Base-by-base conservation (phyloP, 1,140 invertebrate genomes). In the Ips nitidus region DNA sequence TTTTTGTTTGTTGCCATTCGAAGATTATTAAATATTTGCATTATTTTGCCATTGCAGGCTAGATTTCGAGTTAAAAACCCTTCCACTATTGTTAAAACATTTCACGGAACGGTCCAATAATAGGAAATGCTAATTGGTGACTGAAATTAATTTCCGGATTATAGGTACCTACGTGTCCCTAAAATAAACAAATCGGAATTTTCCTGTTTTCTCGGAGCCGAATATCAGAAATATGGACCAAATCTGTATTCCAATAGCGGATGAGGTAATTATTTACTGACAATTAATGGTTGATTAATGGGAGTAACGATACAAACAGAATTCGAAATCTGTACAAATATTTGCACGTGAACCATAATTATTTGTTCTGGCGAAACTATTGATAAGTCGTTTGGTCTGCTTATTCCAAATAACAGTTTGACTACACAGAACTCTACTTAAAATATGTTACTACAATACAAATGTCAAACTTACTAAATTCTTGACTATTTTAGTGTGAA, bases 1-100 rank as follows among this genome's bases (percentile, higher is more conserved):
- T 68, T 45, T 60, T 60, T 56, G 66, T 50, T 52, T 41, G 50
- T 47, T 47, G 42, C 7, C 56, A 45, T 60, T 43, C 55, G 39
- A 68, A 60, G 45, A 39, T 68, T 52, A 66, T 66, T 70, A 72
- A 72, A 72, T 72, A 72, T 72, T 73, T 73, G 67, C 22, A 22
- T 22, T 22, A 22, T 22, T 22, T 22, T 22, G 22, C 22, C 22
- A 22, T 22, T 22, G 22, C 22, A 22, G 22, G 22, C 22, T 22
- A 22, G 22, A 22, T 22, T 22, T 22, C 22, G 22, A 22, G 22
- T 22, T 22, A 22, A 22, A 22, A 22, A 22, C 22, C 22, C 22
- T 22, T 22, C 22, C 22, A 22, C 22, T 22, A 0, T 22, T 22
- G 22, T 22, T 22, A 22, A 22, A 22, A 22, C 22, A 22, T 22